Percentiles rank a stretch among this genome's conserved stretches.
Conservation (phyloP, 1,140 invertebrate species). For the Apis florea region DNA sequence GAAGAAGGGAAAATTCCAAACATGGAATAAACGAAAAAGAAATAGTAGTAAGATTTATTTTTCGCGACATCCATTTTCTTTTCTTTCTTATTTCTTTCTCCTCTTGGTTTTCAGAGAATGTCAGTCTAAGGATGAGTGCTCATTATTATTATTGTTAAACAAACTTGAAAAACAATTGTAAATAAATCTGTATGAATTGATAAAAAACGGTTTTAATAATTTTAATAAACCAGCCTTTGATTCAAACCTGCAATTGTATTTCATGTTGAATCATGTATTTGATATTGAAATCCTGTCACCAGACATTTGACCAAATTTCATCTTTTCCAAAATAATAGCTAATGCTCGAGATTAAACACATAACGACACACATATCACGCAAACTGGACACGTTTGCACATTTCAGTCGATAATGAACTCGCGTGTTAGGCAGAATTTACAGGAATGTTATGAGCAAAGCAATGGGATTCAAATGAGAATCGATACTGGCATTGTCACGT, state of each 20-base stretch:
- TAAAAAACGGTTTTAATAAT: too few relatives aligned
- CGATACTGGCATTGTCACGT: slow-evolving; percentile 2
- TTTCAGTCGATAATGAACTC: slow-evolving; percentile 17
- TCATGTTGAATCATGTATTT: too few relatives aligned
- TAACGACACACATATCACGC: background rate
- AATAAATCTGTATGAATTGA: too few relatives aligned
- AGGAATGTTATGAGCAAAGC: background rate
- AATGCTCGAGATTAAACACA: slow-evolving; percentile 1
- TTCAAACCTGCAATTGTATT: background rate
- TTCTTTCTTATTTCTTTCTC: background rate
- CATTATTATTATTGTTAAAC: background rate
- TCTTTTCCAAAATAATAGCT: background rate
- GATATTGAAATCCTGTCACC: background rate
- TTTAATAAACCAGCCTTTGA: too few relatives aligned
- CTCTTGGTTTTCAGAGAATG: too few relatives aligned
- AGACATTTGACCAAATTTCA: background rate
- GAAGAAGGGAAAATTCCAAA: background rate
- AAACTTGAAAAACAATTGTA: too few relatives aligned
- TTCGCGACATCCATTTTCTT: background rate
- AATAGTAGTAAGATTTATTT: background rate
- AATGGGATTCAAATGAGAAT: slow-evolving; percentile 24
- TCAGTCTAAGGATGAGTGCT: background rate
- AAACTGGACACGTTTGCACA: background rate
- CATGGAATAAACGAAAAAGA: background rate
- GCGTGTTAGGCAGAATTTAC: slow-evolving; percentile 14